Evolutionary conservation across 2,888 invertebrate genomes (phyloP), one percentile per base, ranked within the genome.

Genomic region (Galeopsomyia nigrocyanea): DNA sequence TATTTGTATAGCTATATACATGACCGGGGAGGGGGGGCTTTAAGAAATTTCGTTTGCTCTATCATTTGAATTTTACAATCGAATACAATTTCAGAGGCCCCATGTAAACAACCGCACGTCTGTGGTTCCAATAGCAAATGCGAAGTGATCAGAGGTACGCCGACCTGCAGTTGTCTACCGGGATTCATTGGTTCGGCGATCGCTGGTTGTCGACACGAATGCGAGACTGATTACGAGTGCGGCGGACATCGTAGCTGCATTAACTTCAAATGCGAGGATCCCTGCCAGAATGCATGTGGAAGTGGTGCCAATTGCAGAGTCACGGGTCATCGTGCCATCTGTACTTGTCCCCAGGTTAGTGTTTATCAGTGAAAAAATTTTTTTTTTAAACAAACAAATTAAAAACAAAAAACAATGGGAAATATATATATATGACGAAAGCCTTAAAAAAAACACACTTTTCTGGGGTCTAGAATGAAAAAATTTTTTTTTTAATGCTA

Each of bases 91-190:
- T 6, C 86, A 95, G 95, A 94, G 88, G 95, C 94, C 82, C 90
- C 93, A 56, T 95, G 95, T 83, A 92, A 93, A 81, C 92, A 92
- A 80, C 95, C 94, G 16, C 93, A 91, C 75, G 95, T 95, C 0
- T 95, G 95, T 78, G 95, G 95, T 9, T 80, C 83, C 53, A 95
- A 95, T 86, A 95, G 95, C 0, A 91, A 92, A 65, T 95, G 95
- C 84, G 92, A 93, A 82, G 93, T 94, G 13, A 88, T 92, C 56
- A 92, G 92, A 83, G 91, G 91, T 77, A 91, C 93, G 19, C 93
- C 95, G 0, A 92, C 93, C 13, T 96, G 96, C 82, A 92, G 92
- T 63, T 96, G 95, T 80, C 86, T 92, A 62, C 91, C 93, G 53
- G 92, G 95, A 80, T 93, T 89, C 87, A 87, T 91, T 87, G 95